Percentiles rank a stretch among this genome's conserved stretches.
phyloP scores from a whole-genome alignment of 2,888 invertebrate species.

The Rhogogaster chlorosoma region DNA sequence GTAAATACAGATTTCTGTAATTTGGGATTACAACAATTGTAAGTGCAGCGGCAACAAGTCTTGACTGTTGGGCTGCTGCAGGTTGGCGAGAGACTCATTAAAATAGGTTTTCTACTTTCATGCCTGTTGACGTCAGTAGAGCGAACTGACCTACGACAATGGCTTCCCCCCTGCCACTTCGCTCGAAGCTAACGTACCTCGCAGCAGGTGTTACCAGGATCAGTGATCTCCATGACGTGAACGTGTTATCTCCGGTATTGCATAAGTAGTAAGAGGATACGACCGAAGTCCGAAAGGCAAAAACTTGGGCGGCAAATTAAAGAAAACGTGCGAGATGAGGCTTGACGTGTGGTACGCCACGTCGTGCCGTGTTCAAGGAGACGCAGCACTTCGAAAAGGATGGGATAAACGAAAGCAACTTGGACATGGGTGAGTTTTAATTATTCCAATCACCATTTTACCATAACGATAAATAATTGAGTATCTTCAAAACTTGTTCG shows the following conservation, averaged over 20 bases:
- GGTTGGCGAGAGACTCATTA: too few relatives aligned
- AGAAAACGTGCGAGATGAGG: too few relatives aligned
- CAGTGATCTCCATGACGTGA: background rate
- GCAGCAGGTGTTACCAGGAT: background rate
- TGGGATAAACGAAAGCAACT: slow-evolving; percentile 83
- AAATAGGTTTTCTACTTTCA: background rate
- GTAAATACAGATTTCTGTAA: background rate
- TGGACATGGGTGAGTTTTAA: slow-evolving; percentile 82
- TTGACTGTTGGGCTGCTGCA: too few relatives aligned
- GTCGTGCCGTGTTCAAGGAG: background rate
- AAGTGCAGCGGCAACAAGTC: background rate
- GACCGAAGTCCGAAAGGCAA: background rate
- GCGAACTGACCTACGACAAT: background rate
- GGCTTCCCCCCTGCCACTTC: background rate
- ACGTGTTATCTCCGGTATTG: background rate
- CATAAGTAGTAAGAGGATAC: background rate
- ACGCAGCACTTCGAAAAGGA: slow-evolving; percentile 90
- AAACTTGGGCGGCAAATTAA: too few relatives aligned
- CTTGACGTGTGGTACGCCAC: slow-evolving; percentile 90
- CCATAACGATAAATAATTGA: background rate
- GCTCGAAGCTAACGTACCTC: too few relatives aligned
- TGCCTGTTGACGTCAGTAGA: background rate
- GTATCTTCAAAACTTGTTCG: too few relatives aligned
- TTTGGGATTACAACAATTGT: background rate
- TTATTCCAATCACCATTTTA: background rate